Evolutionary conservation across 2,888 invertebrate species (phyloP).

Genomic region (Eueremaeus valkanovi): DNA sequence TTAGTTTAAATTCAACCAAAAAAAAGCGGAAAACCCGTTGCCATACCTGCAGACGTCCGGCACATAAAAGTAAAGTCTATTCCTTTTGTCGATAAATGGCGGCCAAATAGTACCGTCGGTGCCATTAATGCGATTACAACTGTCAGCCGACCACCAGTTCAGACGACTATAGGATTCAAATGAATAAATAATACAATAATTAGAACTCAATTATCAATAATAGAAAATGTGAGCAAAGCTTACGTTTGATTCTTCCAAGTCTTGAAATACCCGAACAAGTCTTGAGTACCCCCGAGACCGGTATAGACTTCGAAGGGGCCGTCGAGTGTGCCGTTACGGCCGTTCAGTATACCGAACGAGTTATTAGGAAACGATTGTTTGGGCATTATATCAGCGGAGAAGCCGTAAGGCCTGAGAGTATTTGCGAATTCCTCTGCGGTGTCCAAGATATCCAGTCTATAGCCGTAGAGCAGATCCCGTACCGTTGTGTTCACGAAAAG

Average conservation of each 20-base stretch:
- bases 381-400: conserved; percentile 38
- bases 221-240: not conserved
- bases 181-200: not conserved
- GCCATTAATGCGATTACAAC: conserved; percentile 38
- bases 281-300: conserved; percentile 28
- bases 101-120: conserved; percentile 42
- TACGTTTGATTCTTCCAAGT: conserved; percentile 36
- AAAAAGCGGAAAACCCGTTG: too few relatives aligned
- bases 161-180: conserved; percentile 2
- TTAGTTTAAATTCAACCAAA: too few relatives aligned
- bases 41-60: conserved; percentile 40
- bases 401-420: conserved; percentile 32
- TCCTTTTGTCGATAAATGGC: conserved; percentile 25
- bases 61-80: conserved; percentile 36
- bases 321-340: conserved; percentile 39
- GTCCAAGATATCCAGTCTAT: conserved; percentile 40
- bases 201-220: not conserved
- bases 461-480: conserved; percentile 38
- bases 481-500: conserved; percentile 40
- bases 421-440: conserved; percentile 36
- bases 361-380: conserved; percentile 41
- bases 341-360: conserved; percentile 42
- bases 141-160: conserved; percentile 35
- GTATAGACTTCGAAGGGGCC: conserved; percentile 44
- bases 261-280: conserved; percentile 37